Base-by-base conservation (phyloP, 2,888 invertebrate species). In the Dryomyza anilis region DNA sequence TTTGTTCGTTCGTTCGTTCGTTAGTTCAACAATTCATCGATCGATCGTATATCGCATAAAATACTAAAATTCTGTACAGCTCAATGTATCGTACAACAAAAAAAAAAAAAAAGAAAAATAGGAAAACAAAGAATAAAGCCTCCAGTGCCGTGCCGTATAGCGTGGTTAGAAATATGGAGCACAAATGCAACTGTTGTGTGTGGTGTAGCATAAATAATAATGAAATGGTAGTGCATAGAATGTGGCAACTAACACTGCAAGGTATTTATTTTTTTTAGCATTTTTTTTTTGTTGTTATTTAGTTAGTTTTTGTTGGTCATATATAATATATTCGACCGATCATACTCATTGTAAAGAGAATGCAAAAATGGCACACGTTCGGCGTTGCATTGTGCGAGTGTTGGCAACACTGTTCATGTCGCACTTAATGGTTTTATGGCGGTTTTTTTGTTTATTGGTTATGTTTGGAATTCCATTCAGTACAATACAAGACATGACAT, bases 151-250 rank as follows among this genome's bases (percentile, higher is more conserved):
- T n/a, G n/a, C n/a, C n/a, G n/a, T n/a, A n/a, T n/a, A n/a, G n/a
- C 21, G 14, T 5, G 23, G 23, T 30, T 19, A 27, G n/a, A 45
- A 58, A 58, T 58, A 45, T 58, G 30, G 58, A 58, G 46, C 58
- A 58, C 46, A 58, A 58, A 27, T 45, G 58, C 46, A 56, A 48
- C 63, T 48, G 14, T 46, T 30, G 57, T 58, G 39, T 50, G 19
- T 30, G 60, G 8, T 55, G 36, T 55, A 55, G 36, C 55, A 55
- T 55, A 55, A 19, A 55, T 55, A 55, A 55, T 55, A 36, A 57
- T 27, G 43, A 25, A 43, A 57, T 43, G 25, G 33, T 30, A 33
- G 30, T 3, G 16, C 21, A 33, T 14, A n/a, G 23, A 52, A 8
- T 4, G 8, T 16, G 33, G 19, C 53, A 36, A 60, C 27, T 53